Evolutionary conservation across 23 tunicate genomes (phyloP).

Genomic region (Oikopleura dioica): DNA sequence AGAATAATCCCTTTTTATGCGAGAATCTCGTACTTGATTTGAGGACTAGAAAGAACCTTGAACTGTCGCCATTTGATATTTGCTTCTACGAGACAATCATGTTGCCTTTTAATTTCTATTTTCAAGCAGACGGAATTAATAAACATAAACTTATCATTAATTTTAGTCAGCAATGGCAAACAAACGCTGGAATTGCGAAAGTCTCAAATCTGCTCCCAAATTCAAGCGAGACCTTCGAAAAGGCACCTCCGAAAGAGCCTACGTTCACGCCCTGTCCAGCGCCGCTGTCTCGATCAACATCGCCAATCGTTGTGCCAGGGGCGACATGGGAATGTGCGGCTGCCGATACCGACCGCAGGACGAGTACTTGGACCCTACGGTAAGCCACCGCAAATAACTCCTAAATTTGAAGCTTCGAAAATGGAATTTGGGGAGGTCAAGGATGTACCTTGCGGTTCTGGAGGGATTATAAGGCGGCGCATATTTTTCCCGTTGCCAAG

Average conservation of each 20-base stretch:
- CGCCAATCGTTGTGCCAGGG: background rate
- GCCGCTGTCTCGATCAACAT: slow-evolving; percentile 1
- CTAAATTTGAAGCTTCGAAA: too few relatives aligned
- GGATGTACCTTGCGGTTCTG: too few relatives aligned
- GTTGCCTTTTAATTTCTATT: background rate
- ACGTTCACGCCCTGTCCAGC: background rate
- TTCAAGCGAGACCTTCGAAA: background rate
- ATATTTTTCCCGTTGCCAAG: too few relatives aligned
- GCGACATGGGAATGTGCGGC: background rate
- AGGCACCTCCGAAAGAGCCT: background rate
- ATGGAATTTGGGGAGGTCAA: too few relatives aligned
- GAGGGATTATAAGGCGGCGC: too few relatives aligned
- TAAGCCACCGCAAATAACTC: too few relatives aligned
- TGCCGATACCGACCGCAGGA: background rate
- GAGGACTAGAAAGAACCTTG: too few relatives aligned
- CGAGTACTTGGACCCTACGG: background rate
- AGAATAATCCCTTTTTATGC: too few relatives aligned
- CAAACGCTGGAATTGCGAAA: slow-evolving; percentile 7
- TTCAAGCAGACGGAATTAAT: background rate
- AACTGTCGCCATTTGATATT: too few relatives aligned
- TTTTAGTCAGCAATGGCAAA: background rate
- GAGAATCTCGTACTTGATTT: too few relatives aligned
- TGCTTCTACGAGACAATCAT: too few relatives aligned
- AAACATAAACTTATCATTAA: background rate
- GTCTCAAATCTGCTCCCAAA: background rate